Evolutionary conservation across 1,140 invertebrate species (phyloP).

Genomic region (Meloidogyne floridensis): DNA sequence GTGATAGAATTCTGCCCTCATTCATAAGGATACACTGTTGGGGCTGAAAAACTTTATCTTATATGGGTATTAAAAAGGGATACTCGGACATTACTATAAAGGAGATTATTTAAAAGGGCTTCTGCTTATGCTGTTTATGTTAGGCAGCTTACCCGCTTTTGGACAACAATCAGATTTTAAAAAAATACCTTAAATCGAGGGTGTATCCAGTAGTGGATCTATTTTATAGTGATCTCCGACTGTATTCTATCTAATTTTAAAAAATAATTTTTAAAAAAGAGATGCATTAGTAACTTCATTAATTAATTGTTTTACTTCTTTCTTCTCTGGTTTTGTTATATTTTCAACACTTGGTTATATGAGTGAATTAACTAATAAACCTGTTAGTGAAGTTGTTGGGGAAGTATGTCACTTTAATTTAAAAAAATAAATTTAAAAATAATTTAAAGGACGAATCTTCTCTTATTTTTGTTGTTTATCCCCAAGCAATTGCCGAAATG

Average conservation of each 20-base stretch:
- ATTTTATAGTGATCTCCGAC: no score
- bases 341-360: slow-evolving; percentile 93
- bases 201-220: no score
- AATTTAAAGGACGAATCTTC: slow-evolving; percentile 29
- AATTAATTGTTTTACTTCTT: slow-evolving; percentile 93
- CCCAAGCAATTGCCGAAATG: slow-evolving; percentile 67
- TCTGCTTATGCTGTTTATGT: no score
- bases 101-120: no score
- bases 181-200: no score
- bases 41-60: no score
- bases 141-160: no score
- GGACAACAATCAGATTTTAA: no score
- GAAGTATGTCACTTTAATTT: slow-evolving; percentile 52
- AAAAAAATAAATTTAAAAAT: slow-evolving; percentile 23
- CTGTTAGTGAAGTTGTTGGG: slow-evolving; percentile 76
- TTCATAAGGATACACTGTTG: no score
- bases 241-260: not conserved
- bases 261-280: slow-evolving; percentile 68
- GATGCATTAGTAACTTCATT: slow-evolving; percentile 89
- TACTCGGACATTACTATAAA: no score
- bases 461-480: slow-evolving; percentile 64
- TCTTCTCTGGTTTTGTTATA: slow-evolving; percentile 94
- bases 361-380: slow-evolving; percentile 75
- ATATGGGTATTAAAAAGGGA: no score
- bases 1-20: no score